phyloP scores from a whole-genome alignment of 2,113 vertebrate species.

The Garra rufa region DNA sequence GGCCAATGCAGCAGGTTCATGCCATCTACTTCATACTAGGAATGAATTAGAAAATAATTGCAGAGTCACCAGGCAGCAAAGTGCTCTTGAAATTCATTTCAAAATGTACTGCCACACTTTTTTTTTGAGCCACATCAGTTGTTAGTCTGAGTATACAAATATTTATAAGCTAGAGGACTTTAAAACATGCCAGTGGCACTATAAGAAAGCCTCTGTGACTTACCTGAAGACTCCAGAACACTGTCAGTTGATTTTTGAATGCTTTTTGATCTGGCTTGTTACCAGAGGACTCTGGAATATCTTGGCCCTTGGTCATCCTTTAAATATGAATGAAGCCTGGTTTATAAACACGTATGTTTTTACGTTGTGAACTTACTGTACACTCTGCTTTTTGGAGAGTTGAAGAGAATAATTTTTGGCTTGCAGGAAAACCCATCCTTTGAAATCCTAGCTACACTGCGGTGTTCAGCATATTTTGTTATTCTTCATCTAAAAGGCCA shows the following conservation, averaged over 20 bases:
- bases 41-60: background rate
- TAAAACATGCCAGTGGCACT: background rate
- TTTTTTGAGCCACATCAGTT: background rate
- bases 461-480: background rate
- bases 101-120: background rate
- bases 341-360: background rate
- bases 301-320: slow-evolving; percentile 26
- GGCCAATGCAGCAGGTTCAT: slow-evolving; percentile 16
- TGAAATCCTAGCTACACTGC: background rate
- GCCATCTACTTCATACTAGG: background rate
- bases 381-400: slow-evolving; percentile 1
- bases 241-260: background rate
- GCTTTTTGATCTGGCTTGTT: slow-evolving; percentile 16
- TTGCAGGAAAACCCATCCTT: background rate
- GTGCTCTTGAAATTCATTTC: slow-evolving; percentile 6
- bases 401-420: background rate
- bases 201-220: background rate
- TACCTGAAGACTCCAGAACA: background rate
- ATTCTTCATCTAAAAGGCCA: background rate
- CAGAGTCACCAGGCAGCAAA: background rate
- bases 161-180: background rate
- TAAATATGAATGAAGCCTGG: slow-evolving; percentile 29
- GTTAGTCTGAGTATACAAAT: background rate
- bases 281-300: background rate
- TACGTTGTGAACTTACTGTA: background rate